phyloP scores from a whole-genome alignment of 1,140 invertebrate genomes.

The Apis laboriosa region DNA sequence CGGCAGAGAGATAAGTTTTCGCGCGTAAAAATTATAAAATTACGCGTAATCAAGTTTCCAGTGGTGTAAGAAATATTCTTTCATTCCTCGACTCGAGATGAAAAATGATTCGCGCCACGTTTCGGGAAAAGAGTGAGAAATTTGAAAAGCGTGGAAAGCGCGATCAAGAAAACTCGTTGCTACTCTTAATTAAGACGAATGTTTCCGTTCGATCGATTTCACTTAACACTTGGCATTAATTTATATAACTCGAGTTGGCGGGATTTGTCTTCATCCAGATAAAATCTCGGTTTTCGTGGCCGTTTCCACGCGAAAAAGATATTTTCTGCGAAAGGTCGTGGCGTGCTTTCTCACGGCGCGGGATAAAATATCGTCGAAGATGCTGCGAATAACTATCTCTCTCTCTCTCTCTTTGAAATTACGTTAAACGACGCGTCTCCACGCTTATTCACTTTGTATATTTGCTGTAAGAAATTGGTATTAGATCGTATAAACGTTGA shows the following conservation, averaged over 20 bases:
- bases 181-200: slow-evolving; percentile 57
- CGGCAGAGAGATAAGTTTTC: background rate
- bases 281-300: slow-evolving; percentile 16
- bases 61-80: background rate
- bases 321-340: slow-evolving; percentile 34
- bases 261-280: slow-evolving; percentile 48
- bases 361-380: slow-evolving; percentile 34
- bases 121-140: slow-evolving; percentile 15
- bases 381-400: slow-evolving; percentile 10
- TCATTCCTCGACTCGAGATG: background rate
- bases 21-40: background rate
- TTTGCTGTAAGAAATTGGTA: background rate
- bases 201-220: slow-evolving; percentile 40
- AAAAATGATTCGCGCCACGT: slow-evolving; percentile 2
- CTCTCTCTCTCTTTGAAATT: background rate
- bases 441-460: too few species aligned
- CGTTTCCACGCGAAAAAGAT: slow-evolving; percentile 23
- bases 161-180: slow-evolving; percentile 7
- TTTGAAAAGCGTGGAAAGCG: slow-evolving; percentile 7
- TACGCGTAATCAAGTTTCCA: background rate
- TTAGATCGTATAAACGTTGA: too few species aligned
- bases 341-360: slow-evolving; percentile 35
- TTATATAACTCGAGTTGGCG: slow-evolving; percentile 15
- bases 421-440: background rate
- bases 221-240: slow-evolving; percentile 27